phyloP scores from a whole-genome alignment of 2,113 vertebrate genomes.

The Anoura caudifer region DNA sequence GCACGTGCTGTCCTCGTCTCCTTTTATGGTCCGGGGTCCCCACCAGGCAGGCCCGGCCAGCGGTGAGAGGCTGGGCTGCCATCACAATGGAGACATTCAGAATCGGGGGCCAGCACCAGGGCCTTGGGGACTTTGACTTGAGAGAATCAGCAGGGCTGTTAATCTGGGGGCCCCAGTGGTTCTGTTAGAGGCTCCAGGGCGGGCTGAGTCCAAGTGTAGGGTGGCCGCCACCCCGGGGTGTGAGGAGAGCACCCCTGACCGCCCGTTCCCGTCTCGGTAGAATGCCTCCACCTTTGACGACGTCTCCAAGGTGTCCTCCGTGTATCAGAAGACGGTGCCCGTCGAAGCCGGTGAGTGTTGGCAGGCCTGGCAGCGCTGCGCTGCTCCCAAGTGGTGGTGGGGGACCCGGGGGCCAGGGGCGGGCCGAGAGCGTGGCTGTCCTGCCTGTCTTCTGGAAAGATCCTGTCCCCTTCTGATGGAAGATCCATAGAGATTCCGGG shows the following conservation, averaged over 20 bases:
- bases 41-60: fast-evolving
- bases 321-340: slow-evolving; percentile 94
- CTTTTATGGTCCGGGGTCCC: fast-evolving
- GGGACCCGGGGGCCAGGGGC: fast-evolving
- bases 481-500: fast-evolving
- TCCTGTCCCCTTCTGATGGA: fast-evolving
- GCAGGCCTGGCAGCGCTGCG: no score
- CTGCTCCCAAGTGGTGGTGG: background rate
- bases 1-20: fast-evolving
- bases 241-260: fast-evolving
- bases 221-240: fast-evolving
- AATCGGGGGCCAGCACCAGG: fast-evolving
- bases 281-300: slow-evolving; percentile 94
- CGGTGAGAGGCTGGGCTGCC: fast-evolving
- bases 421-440: fast-evolving
- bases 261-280: slow-evolving; percentile 69
- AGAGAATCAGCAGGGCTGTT: fast-evolving
- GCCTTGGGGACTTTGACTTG: background rate
- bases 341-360: slow-evolving; percentile 88
- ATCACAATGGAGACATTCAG: fast-evolving
- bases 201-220: fast-evolving
- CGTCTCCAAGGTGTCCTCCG: slow-evolving; percentile 83
- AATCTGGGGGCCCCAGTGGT: background rate
- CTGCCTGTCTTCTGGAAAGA: fast-evolving
- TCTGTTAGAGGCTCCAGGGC: background rate